Evolutionary conservation across 2,888 invertebrate genomes (phyloP), one percentile per base, ranked within the genome.

Genomic region (Imbricaverruca yamaguchii): DNA sequence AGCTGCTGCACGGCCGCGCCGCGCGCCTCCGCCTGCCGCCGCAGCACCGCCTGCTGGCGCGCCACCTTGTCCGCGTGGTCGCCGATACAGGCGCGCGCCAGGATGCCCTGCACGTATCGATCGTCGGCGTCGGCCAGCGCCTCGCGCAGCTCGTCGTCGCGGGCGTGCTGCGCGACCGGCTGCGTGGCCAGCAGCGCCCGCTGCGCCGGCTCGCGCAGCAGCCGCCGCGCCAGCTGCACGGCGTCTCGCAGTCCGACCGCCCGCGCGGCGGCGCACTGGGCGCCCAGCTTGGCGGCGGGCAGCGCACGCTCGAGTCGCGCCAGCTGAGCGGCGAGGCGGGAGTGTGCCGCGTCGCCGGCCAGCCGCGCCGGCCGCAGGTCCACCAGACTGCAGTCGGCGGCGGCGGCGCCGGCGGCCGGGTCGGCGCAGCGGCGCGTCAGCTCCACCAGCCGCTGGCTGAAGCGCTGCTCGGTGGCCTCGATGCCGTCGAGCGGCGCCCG

Each of bases 1-100:
- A 83, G 56, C 81, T 80, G 39, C 23, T 82, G 67, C 80, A 82
- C 55, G 57, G 82, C 23, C 53, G 78, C 56, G 67, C 81, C 59
- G 55, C 83, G n/a, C 83, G 83, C 82, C 82, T 83, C 79, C 81
- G 81, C 55, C 82, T 83, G 23, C 82, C 83, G 53, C 81, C 83
- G 56, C 83, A 83, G 57, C 82, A 83, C 61, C 81, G 83, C 21
- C 80, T 81, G 53, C 81, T 82, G 69, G 15, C 69, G 69, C 39
- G 1, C 69, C 69, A 39, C 69, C 69, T 69, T 69, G 15, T 13
- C 15, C 69, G 69, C 69, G 69, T 69, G 69, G 13, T 69, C 69
- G 15, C 69, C 69, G 11, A 69, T 39, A 7, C 69, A 69, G 39
- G 69, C 25, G 39, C 69, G 69, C 69, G 69, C 69, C 39, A 69